phyloP scores from a whole-genome alignment of 1,140 invertebrate species.

The Drosophila nigromelanica region DNA sequence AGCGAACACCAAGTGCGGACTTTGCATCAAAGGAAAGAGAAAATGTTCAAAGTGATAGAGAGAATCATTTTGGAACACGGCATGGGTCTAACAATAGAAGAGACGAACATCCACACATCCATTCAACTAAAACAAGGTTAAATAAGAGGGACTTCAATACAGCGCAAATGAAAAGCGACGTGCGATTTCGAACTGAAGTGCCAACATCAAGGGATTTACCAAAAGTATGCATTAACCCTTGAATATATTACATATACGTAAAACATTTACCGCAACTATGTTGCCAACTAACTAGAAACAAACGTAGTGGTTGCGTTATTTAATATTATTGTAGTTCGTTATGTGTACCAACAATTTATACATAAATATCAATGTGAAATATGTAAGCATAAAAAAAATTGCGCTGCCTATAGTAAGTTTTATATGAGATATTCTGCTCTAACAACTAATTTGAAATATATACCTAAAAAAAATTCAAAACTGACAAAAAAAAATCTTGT shows the following conservation, averaged over 20 bases:
- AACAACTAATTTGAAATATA: too few species aligned
- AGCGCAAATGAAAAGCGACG: constrained; percentile 65
- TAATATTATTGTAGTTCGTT: too few species aligned
- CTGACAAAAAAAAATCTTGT: too few species aligned
- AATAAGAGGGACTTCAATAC: constrained; percentile 69
- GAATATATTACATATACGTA: not conserved
- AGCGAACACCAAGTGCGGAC: constrained; percentile 46
- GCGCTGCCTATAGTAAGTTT: too few species aligned
- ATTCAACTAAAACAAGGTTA: constrained; percentile 53
- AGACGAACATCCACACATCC: constrained; percentile 65
- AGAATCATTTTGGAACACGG: constrained; percentile 68
- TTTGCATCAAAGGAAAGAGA: constrained; percentile 68
- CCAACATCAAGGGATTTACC: constrained; percentile 62
- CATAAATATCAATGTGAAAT: too few species aligned
- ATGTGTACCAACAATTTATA: too few species aligned
- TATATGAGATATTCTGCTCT: too few species aligned
- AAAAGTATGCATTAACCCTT: constrained; percentile 58
- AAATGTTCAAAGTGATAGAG: constrained; percentile 66
- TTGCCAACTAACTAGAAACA: too few species aligned
- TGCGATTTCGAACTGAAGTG: constrained; percentile 58
- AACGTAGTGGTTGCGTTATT: too few species aligned
- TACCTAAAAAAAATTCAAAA: too few species aligned
- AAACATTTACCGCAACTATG: too few species aligned
- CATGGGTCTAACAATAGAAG: constrained; percentile 63
- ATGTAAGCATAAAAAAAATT: too few species aligned